Conservation (phyloP, 2,113 vertebrate genomes). For the Prionailurus bengalensis region DNA sequence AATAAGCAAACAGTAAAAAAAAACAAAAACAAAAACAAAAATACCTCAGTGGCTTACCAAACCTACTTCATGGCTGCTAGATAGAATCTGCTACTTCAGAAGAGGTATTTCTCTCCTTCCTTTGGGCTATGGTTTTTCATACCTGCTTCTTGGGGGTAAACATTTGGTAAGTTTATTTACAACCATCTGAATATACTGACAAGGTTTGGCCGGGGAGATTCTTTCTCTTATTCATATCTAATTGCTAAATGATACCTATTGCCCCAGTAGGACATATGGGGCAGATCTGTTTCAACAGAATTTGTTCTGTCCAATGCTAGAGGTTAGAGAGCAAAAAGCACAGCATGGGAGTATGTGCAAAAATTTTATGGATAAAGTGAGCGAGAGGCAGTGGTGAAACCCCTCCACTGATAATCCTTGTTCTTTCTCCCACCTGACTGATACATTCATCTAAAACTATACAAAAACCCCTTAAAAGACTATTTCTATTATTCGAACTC, state of each 20-base stretch:
- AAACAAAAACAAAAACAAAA: too few species aligned
- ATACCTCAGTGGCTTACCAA: background rate
- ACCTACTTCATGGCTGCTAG: background rate
- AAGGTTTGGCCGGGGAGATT: background rate
- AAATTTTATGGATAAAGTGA: background rate
- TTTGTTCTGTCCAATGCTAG: background rate
- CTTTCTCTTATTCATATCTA: background rate
- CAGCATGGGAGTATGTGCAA: background rate
- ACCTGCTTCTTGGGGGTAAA: conserved; percentile 32
- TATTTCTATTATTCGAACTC: background rate
- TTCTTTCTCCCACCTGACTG: background rate
- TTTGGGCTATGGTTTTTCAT: conserved; percentile 22
- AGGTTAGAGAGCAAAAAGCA: conserved; percentile 18
- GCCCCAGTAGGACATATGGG: background rate
- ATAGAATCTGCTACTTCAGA: background rate
- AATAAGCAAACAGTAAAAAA: too few species aligned
- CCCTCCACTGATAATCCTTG: background rate
- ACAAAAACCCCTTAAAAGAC: background rate
- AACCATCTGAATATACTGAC: conserved; percentile 8
- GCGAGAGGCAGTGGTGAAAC: background rate
- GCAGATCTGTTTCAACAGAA: background rate
- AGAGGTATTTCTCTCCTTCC: background rate
- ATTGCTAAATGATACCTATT: background rate
- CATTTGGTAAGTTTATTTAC: conserved; percentile 9
- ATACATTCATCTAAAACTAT: background rate